phyloP scores from a whole-genome alignment of 2,113 vertebrate genomes.

The Malurus alboscapulatus region DNA sequence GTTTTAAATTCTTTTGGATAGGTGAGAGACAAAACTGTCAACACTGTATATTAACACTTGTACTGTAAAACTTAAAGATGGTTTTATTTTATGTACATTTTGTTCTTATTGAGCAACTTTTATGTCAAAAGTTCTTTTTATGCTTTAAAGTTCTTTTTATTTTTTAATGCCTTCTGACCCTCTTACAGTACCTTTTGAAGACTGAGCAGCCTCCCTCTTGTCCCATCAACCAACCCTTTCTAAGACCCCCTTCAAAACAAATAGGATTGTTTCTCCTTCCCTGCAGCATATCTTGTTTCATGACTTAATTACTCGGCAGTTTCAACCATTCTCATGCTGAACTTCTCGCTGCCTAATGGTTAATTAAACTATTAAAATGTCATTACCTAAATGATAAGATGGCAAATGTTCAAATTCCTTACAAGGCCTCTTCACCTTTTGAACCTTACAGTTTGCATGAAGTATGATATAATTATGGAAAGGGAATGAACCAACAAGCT shows the following conservation, averaged over 20 bases:
- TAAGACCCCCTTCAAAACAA: neutral
- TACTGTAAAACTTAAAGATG: neutral
- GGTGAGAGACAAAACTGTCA: neutral
- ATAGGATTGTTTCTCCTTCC: conserved; percentile 1
- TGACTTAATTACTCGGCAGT: conserved; percentile 11
- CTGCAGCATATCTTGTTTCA: conserved; percentile 25
- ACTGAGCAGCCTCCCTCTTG: neutral
- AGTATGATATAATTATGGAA: neutral
- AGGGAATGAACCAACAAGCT: neutral
- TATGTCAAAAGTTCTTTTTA: neutral
- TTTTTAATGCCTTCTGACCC: neutral
- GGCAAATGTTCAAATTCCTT: conserved; percentile 43
- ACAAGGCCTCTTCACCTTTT: conserved; percentile 17
- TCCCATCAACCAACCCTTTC: neutral
- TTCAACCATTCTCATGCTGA: neutral
- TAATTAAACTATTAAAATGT: conserved; percentile 60
- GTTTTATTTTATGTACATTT: neutral
- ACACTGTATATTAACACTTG: neutral
- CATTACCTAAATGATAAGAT: conserved; percentile 44
- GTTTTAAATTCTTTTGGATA: neutral
- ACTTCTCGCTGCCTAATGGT: conserved; percentile 13
- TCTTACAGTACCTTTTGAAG: neutral
- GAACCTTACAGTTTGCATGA: neutral
- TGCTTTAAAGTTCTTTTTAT: neutral
- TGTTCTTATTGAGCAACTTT: neutral